These are phyloP conservation scores for Pogonocherus hispidulus DNA, from an alignment of 2,888 invertebrate genomes.

Conservation along the genomic window DNA sequence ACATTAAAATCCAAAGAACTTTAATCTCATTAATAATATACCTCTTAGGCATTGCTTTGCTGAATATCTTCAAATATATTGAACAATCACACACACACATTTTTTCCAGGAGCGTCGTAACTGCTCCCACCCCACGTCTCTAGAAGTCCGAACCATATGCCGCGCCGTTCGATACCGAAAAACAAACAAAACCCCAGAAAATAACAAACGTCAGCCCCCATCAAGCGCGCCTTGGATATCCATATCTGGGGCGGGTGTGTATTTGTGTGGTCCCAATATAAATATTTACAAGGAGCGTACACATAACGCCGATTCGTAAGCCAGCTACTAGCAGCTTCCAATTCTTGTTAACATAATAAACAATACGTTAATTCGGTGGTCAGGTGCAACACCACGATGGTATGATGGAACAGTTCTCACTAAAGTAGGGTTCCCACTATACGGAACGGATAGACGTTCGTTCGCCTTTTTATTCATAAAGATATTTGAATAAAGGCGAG, in stretches of 20 bases:
- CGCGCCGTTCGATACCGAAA: constrained; percentile 16
- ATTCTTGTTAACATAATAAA: constrained; percentile 6
- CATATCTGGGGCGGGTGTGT: constrained; percentile 30
- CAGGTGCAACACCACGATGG: not conserved
- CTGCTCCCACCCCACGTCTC: too few species aligned
- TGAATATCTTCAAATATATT: too few species aligned
- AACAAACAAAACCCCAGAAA: constrained; percentile 34
- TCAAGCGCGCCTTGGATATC: constrained; percentile 28
- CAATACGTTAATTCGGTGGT: constrained; percentile 5
- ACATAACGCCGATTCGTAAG: constrained; percentile 24
- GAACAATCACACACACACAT: too few species aligned
- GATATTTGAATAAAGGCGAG: too few species aligned
- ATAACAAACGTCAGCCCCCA: constrained; percentile 36
- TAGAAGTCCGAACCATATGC: not conserved
- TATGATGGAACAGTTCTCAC: not conserved
- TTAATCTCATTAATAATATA: too few species aligned
- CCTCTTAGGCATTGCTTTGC: too few species aligned
- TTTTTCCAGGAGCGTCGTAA: too few species aligned
- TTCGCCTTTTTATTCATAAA: too few species aligned
- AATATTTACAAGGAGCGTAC: constrained; percentile 51
- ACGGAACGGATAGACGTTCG: not conserved
- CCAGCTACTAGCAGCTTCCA: constrained; percentile 8
- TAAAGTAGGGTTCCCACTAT: not conserved
- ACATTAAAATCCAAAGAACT: too few species aligned
- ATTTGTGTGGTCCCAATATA: constrained; percentile 54